A percentile compares a stretch with the other conserved stretches of the same genome.
Conservation (phyloP, 2,797 vertebrate genomes). For the Chiloscyllium punctatum region DNA sequence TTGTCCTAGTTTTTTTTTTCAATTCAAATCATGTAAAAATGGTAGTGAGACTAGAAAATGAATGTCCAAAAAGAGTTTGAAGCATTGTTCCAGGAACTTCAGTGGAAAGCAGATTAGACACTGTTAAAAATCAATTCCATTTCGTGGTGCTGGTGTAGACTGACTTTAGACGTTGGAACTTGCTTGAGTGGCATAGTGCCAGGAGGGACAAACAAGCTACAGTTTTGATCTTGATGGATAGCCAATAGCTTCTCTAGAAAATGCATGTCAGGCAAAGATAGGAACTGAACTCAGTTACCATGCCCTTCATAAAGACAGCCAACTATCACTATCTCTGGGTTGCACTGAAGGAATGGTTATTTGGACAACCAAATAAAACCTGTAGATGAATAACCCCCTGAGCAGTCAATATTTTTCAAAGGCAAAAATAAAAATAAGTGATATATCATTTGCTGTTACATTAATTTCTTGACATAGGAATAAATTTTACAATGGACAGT, state of each 20-base stretch:
- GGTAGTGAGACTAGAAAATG: too few species aligned
- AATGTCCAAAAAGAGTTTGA: too few species aligned
- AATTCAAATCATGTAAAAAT: too few species aligned
- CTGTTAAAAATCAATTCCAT: too few species aligned
- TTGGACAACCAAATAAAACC: background rate
- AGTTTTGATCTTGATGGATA: background rate
- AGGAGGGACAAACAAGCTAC: background rate
- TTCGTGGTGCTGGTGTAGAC: too few species aligned
- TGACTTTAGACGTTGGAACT: too few species aligned
- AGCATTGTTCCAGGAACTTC: too few species aligned
- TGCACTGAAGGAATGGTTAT: background rate
- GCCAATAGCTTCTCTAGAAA: background rate
- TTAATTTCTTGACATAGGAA: background rate
- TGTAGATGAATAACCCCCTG: background rate
- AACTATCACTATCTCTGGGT: background rate
- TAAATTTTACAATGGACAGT: background rate
- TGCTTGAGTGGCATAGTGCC: background rate
- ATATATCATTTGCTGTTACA: background rate
- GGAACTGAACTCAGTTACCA: background rate
- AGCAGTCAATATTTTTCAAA: background rate
- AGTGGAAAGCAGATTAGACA: too few species aligned
- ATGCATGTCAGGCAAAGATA: background rate
- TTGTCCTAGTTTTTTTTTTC: too few species aligned
- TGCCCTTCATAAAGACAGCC: background rate
- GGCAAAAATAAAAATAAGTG: background rate